Percentiles rank a stretch among this genome's conserved stretches.
Evolutionary conservation across 35 echinoderm and acorn worm genomes (phyloP).

Genomic region (Nesometra sesokonis): DNA sequence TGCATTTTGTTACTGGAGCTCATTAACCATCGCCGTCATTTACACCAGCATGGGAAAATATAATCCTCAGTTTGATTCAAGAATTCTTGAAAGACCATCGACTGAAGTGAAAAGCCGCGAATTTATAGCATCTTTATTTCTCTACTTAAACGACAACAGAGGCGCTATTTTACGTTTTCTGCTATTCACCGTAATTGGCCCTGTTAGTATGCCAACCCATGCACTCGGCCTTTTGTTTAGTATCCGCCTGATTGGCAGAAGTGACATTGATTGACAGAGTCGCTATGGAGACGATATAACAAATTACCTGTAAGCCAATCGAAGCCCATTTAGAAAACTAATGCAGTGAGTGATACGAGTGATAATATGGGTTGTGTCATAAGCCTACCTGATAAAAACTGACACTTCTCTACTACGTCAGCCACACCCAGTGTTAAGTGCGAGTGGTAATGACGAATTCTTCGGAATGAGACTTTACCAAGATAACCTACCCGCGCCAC

Average conservation of each 20-base stretch:
- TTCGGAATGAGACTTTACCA: constrained; percentile 31
- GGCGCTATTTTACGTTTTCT: neutral
- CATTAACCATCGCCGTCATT: neutral
- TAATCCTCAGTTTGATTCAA: neutral
- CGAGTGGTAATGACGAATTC: neutral
- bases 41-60: neutral
- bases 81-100: neutral
- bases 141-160: neutral
- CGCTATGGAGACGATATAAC: constrained; percentile 83
- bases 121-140: neutral
- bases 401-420: constrained; percentile 69
- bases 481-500: constrained; percentile 2
- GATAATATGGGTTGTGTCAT: constrained; percentile 95
- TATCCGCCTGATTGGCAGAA: constrained; percentile 80
- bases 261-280: constrained; percentile 96
- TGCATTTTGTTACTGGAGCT: neutral
- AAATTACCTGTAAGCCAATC: constrained; percentile 99
- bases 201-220: constrained; percentile 76
- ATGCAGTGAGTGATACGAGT: constrained; percentile 88
- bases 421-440: constrained; percentile 81
- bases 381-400: constrained; percentile 80
- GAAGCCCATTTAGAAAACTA: constrained; percentile 99
- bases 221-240: constrained; percentile 78
- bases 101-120: neutral
- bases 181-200: constrained; percentile 46